These are phyloP conservation scores for Clarias laeviceps DNA, from an alignment of 2,797 vertebrate species.

Conservation along the genomic window DNA sequence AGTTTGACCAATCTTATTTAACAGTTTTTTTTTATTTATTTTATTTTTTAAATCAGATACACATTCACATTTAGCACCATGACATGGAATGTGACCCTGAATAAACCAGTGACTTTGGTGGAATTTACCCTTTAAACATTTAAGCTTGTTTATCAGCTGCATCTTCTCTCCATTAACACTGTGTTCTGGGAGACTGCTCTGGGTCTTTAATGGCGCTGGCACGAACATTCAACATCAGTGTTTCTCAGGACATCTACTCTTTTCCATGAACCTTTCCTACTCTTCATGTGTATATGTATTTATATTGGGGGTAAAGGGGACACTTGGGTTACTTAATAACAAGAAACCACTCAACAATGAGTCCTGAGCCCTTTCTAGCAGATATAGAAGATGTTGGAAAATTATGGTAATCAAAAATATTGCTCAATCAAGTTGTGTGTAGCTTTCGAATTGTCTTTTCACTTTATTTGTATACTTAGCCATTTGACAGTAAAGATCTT, in stretches of 20 bases:
- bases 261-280: neutral
- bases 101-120: neutral
- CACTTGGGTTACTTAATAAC: neutral
- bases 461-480: no score
- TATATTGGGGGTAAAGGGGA: no score
- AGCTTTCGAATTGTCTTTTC: neutral
- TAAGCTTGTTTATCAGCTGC: constrained; percentile 24
- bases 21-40: neutral
- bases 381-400: neutral
- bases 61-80: neutral
- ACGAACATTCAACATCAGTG: neutral
- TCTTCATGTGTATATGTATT: no score
- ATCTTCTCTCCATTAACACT: constrained; percentile 15
- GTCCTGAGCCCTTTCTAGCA: neutral
- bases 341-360: neutral
- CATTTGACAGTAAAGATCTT: no score
- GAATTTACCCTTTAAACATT: constrained; percentile 28
- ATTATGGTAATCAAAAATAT: neutral
- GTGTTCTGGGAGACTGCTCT: constrained; percentile 19
- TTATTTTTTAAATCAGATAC: neutral
- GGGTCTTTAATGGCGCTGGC: neutral
- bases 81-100: neutral
- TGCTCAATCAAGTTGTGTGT: neutral
- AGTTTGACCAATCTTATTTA: neutral
- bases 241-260: neutral